Evolutionary conservation across 2,888 invertebrate species (phyloP).

Genomic region (Agriotes lineatus): DNA sequence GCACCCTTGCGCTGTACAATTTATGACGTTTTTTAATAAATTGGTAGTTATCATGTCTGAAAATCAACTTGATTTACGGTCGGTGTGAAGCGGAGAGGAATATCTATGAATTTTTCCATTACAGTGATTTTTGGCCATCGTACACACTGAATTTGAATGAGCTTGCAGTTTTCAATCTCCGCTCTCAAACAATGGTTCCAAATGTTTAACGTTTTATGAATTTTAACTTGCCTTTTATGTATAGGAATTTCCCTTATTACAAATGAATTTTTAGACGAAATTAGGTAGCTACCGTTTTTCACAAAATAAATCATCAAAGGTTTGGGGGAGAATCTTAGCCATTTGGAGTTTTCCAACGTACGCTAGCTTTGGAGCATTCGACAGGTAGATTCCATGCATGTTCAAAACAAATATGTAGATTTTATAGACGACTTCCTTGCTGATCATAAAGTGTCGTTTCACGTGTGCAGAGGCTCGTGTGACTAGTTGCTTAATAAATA

Average conservation of each 20-base stretch:
- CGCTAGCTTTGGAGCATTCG: too few species aligned
- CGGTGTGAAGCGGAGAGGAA: slow-evolving; percentile 46
- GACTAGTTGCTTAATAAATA: too few species aligned
- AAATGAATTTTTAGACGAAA: background rate
- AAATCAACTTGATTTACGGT: slow-evolving; percentile 47
- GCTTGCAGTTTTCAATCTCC: slow-evolving; percentile 55
- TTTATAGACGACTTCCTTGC: too few species aligned
- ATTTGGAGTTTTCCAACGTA: too few species aligned
- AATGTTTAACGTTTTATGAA: slow-evolving; percentile 36
- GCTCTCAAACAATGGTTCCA: slow-evolving; percentile 46
- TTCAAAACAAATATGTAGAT: too few species aligned
- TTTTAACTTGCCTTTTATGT: slow-evolving; percentile 24
- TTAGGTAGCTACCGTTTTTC: too few species aligned
- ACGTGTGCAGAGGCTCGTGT: too few species aligned
- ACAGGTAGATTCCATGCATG: too few species aligned
- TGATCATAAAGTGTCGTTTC: too few species aligned
- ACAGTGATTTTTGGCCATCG: slow-evolving; percentile 53
- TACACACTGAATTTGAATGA: slow-evolving; percentile 54
- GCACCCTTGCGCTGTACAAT: slow-evolving; percentile 16
- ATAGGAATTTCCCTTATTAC: slow-evolving; percentile 2
- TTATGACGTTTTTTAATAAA: slow-evolving; percentile 37
- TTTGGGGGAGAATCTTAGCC: too few species aligned
- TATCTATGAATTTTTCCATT: slow-evolving; percentile 54
- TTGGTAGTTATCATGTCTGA: slow-evolving; percentile 38
- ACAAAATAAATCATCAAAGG: too few species aligned